A percentile compares a stretch with the other conserved stretches of the same genome.
These are phyloP conservation scores for Spongilla lacustris DNA, from an alignment of 37 sponge, comb jelly and placozoan species.

Conservation along the genomic window DNA sequence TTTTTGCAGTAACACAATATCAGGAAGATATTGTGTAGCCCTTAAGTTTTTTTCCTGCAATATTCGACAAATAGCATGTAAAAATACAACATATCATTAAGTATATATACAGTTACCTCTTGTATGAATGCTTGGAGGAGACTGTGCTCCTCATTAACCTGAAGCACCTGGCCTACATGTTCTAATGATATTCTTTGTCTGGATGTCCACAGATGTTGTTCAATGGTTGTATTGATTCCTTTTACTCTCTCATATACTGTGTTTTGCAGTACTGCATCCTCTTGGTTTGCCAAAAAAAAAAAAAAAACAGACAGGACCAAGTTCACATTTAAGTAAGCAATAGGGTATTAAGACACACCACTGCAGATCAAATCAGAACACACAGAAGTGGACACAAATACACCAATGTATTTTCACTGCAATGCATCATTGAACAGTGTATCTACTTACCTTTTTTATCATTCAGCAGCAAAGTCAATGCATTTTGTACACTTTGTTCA, in stretches of 20 bases:
- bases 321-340: too few species aligned
- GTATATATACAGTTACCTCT: not conserved
- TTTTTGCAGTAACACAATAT: conserved; percentile 67
- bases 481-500: too few species aligned
- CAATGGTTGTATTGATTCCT: not conserved
- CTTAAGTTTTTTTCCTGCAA: conserved; percentile 36
- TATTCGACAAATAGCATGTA: too few species aligned
- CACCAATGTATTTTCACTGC: too few species aligned
- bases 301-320: too few species aligned
- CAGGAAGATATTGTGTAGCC: conserved; percentile 77
- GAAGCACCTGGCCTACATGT: conserved; percentile 38
- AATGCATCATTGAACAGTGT: too few species aligned
- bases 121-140: not conserved
- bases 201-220: conserved; percentile 69
- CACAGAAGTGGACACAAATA: too few species aligned
- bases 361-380: too few species aligned
- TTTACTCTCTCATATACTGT: conserved; percentile 59
- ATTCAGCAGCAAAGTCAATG: too few species aligned
- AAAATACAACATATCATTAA: not conserved
- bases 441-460: too few species aligned
- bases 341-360: too few species aligned
- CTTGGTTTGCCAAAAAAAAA: too few species aligned
- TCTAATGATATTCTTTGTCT: conserved; percentile 57
- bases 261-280: conserved; percentile 55
- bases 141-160: not conserved